Evolutionary conservation across 2,888 invertebrate genomes (phyloP).

Genomic region (Rhagonycha lutea): DNA sequence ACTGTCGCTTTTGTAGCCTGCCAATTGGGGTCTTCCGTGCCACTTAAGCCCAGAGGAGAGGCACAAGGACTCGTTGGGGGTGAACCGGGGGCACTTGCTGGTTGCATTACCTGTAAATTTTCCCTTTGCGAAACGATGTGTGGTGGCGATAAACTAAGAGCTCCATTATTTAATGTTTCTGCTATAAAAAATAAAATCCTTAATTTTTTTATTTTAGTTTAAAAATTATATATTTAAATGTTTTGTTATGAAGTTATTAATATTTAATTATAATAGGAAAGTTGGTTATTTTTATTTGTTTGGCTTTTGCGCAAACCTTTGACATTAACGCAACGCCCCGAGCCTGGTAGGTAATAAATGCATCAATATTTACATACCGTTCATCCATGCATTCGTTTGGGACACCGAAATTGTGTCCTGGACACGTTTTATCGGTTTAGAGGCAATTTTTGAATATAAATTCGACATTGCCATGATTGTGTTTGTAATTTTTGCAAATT

Average conservation of each 20-base stretch:
- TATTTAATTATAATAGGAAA: background rate
- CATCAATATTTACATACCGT: constrained; percentile 62
- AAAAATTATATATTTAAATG: background rate
- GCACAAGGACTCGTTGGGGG: constrained; percentile 63
- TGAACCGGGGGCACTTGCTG: constrained; percentile 80
- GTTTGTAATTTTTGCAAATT: constrained; percentile 1
- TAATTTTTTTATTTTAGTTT: background rate
- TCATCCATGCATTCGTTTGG: constrained; percentile 85
- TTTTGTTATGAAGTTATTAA: background rate
- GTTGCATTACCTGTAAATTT: constrained; percentile 72
- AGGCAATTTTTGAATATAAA: constrained; percentile 75
- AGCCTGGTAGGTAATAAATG: constrained; percentile 17
- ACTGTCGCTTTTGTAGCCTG: constrained; percentile 87
- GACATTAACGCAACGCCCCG: constrained; percentile 28
- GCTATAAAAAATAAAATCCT: constrained; percentile 54
- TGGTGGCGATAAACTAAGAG: constrained; percentile 73
- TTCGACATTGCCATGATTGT: constrained; percentile 70
- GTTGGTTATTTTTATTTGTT: background rate
- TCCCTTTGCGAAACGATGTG: constrained; percentile 74
- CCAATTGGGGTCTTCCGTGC: constrained; percentile 89
- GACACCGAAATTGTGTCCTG: constrained; percentile 78
- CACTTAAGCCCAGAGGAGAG: constrained; percentile 61
- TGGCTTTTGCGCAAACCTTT: constrained; percentile 22
- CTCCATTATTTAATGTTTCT: constrained; percentile 76
- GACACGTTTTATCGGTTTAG: constrained; percentile 75